Percentiles rank a stretch among this genome's conserved stretches.
Conservation (phyloP, 2,113 vertebrate genomes). For the Nibea albiflora region DNA sequence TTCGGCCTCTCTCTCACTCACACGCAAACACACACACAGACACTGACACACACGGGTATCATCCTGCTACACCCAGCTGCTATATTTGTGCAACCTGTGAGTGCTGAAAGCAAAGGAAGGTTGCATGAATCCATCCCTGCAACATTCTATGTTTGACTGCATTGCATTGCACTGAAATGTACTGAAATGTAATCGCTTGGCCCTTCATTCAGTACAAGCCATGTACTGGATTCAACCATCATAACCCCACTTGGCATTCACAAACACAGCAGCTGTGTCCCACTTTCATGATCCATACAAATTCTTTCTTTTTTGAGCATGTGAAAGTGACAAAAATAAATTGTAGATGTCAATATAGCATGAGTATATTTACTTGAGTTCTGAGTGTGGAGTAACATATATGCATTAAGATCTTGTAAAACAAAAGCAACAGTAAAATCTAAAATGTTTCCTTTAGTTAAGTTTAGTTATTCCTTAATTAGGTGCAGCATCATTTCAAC, state of each 20-base stretch:
- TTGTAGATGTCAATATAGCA: neutral
- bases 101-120: neutral
- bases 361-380: neutral
- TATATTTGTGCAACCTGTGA: constrained; percentile 8
- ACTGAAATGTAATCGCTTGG: neutral
- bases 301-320: constrained; percentile 29
- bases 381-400: neutral
- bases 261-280: constrained; percentile 42
- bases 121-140: constrained; percentile 7
- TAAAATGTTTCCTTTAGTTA: neutral
- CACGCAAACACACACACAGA: constrained; percentile 1
- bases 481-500: neutral
- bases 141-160: neutral
- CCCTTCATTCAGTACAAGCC: neutral
- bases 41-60: neutral
- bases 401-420: neutral
- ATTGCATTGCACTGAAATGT: neutral
- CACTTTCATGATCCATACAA: constrained; percentile 23
- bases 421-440: neutral
- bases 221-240: neutral
- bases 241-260: constrained; percentile 22
- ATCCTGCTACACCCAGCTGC: neutral
- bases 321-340: constrained; percentile 5
- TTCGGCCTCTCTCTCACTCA: constrained; percentile 7
- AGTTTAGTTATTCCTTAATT: too few relatives aligned